Percentiles rank a stretch among this genome's conserved stretches.
Evolutionary conservation across 2,888 invertebrate species (phyloP).

Genomic region (Entomobrya multifasciata): DNA sequence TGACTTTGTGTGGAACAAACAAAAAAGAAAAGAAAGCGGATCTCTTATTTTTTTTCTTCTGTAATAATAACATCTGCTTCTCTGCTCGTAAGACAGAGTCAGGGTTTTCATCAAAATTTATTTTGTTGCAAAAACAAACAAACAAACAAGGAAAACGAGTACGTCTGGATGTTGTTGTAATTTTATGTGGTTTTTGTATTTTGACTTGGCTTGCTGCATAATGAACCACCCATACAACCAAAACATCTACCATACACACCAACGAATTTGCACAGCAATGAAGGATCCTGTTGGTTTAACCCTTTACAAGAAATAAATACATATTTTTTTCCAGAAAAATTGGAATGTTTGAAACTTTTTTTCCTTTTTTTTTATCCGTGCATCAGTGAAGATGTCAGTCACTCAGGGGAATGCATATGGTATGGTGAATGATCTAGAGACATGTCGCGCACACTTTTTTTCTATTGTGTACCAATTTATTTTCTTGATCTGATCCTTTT

Average conservation of each 20-base stretch:
- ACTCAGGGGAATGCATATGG: conserved; percentile 44
- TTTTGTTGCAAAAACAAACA: conserved; percentile 29
- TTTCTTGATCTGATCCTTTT: conserved; percentile 45
- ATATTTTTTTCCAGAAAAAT: conserved; percentile 26
- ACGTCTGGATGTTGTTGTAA: no score
- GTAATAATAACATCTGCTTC: no score
- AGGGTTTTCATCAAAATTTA: no score
- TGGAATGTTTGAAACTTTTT: conserved; percentile 43
- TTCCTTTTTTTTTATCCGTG: conserved; percentile 22
- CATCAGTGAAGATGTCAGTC: conserved; percentile 51
- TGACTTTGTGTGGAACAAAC: no score
- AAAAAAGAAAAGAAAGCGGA: no score
- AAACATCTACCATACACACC: not conserved
- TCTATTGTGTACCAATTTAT: conserved; percentile 41
- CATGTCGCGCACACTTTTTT: conserved; percentile 23
- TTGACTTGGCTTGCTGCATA: no score
- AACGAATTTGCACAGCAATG: not conserved
- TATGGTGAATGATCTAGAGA: conserved; percentile 52
- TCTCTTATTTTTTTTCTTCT: no score
- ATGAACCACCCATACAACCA: conserved; percentile 41
- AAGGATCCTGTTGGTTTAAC: conserved; percentile 10
- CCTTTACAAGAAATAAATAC: conserved; percentile 15
- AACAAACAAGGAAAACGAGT: no score
- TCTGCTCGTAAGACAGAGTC: no score
- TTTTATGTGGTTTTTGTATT: conserved; percentile 38